Evolutionary conservation across 2,888 invertebrate genomes (phyloP), one percentile per base, ranked within the genome.

Genomic region (Agelastica alni): DNA sequence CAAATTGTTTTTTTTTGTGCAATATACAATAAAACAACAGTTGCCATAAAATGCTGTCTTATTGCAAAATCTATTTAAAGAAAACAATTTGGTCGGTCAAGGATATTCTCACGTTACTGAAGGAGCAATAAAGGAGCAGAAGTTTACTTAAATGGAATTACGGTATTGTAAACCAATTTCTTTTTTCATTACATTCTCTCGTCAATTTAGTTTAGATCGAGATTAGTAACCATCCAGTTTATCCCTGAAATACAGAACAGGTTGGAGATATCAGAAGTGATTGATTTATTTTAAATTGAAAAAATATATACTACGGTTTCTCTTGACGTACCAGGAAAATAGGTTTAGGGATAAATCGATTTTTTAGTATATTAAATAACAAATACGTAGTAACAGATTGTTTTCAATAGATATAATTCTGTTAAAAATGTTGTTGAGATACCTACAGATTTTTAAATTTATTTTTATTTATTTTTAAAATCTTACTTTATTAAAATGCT

Each of bases 71-170:
- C 9, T 26, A 26, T 26, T 16, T n/a, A n/a, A n/a, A 17, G 4
- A 9, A 36, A 7, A 3, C 18, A 5, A 39, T 20, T 10, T 10
- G 12, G 12, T 20, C 18, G 4, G 17, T 20, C 7, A 39, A 39
- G 18, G 37, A 18, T 20, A 39, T 39, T 37, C 10, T 12, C 10
- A 37, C 37, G 37, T 37, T 17, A 17, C 17, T 7, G 36, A 17
- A 17, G 17, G 10, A 5, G 37, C 20, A 18, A 39, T 39, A 39
- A 39, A 39, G 18, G 20, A 10, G 20, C 10, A 36, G 20, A 39
- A 39, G 37, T 39, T 39, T 39, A 39, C 37, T 39, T 6, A 39
- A 39, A 39, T 39, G 6, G 12, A 20, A 39, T 39, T 39, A 39
- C 5, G 12, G 37, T 10, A 39, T 39, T 39, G 20, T 39, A 10